Conservation (phyloP, 2,888 invertebrate genomes). For the Epirrita christyi region DNA sequence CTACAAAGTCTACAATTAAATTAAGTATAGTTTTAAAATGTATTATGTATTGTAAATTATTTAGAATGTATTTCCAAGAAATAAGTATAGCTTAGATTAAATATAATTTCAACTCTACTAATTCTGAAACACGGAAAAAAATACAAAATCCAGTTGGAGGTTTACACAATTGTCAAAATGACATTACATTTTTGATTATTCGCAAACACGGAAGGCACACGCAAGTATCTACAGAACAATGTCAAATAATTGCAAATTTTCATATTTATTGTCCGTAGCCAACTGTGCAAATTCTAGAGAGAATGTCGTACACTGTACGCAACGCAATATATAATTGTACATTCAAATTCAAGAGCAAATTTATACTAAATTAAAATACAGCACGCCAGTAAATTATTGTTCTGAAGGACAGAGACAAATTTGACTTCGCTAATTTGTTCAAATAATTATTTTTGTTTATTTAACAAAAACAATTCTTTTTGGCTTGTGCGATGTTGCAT, state of each 20-base stretch:
- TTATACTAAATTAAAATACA: not conserved
- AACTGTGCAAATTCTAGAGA: slow-evolving; percentile 33
- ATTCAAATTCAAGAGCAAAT: not conserved
- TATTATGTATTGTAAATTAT: too few species aligned
- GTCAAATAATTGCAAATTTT: slow-evolving; percentile 31
- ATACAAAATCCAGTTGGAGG: not conserved
- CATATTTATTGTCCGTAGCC: slow-evolving; percentile 22
- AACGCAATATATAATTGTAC: slow-evolving; percentile 19
- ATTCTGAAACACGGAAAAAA: not conserved
- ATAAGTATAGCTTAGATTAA: too few species aligned
- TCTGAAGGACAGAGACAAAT: not conserved
- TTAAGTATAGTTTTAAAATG: too few species aligned
- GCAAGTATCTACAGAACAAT: slow-evolving; percentile 33
- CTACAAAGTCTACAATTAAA: too few species aligned
- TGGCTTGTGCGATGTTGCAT: not conserved
- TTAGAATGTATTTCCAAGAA: too few species aligned
- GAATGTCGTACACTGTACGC: slow-evolving; percentile 2
- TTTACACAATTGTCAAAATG: slow-evolving; percentile 7
- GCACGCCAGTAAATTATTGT: not conserved
- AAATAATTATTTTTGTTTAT: too few species aligned
- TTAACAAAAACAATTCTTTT: not conserved
- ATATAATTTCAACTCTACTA: too few species aligned
- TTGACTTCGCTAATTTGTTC: too few species aligned
- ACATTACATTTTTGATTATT: slow-evolving; percentile 17
- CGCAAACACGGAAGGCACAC: slow-evolving; percentile 28